Conservation (phyloP, 2,797 vertebrate genomes). For the Acanthurus leucopareius region DNA sequence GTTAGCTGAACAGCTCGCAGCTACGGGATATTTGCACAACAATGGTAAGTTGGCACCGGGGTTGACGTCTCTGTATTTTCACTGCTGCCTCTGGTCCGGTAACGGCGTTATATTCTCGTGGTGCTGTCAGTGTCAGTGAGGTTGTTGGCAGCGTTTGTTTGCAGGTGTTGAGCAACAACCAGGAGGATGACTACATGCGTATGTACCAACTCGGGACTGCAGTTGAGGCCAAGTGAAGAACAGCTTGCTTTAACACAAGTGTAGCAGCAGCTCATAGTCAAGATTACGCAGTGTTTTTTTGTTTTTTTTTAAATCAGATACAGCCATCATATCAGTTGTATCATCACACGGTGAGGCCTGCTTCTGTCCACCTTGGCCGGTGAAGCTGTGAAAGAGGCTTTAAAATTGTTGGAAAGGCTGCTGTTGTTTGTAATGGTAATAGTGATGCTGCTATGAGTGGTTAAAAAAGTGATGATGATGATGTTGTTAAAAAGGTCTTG, state of each 20-base stretch:
- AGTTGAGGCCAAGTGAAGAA: conserved; percentile 62
- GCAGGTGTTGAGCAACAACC: conserved; percentile 25
- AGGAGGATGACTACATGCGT: conserved; percentile 34
- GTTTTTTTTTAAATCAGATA: neutral
- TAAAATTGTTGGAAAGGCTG: conserved; percentile 15
- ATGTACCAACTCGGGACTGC: conserved; percentile 72
- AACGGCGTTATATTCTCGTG: neutral
- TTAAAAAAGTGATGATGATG: conserved; percentile 23
- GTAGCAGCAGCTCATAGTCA: neutral
- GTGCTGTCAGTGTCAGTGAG: conserved; percentile 28
- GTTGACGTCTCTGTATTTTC: neutral
- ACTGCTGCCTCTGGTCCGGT: neutral
- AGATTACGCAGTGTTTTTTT: conserved; percentile 2
- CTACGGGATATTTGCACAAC: conserved; percentile 52
- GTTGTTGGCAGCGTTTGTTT: conserved; percentile 18
- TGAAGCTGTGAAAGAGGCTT: conserved; percentile 17
- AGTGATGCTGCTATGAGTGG: conserved; percentile 7
- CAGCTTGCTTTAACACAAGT: conserved; percentile 57
- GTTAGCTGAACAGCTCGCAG: conserved; percentile 21
- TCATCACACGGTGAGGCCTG: conserved; percentile 43
- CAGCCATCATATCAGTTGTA: neutral
- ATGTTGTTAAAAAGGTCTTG: neutral
- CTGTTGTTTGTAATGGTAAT: neutral
- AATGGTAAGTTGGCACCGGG: conserved; percentile 69
- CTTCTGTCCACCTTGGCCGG: neutral